Conservation (phyloP, 2,797 vertebrate species). For the Limnodromus scolopaceus region DNA sequence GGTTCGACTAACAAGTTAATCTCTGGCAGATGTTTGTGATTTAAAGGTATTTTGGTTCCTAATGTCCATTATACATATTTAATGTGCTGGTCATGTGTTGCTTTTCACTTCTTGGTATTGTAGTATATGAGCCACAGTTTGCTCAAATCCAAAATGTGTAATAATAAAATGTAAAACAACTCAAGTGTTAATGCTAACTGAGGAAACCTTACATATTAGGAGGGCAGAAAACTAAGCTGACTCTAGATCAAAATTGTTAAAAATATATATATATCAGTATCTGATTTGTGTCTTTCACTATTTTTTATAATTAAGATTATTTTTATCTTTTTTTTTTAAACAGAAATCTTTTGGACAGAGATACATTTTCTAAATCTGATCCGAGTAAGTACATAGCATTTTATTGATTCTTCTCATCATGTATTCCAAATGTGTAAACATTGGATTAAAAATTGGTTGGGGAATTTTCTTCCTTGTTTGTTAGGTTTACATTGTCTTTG, state of each 20-base stretch:
- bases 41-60: neutral
- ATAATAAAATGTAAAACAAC: neutral
- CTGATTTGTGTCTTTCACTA: neutral
- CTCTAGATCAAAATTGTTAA: neutral
- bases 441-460: neutral
- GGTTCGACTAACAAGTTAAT: neutral
- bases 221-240: neutral
- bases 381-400: constrained; percentile 88
- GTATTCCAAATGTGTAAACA: neutral
- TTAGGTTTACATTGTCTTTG: neutral
- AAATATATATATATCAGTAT: accelerated
- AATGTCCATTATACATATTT: neutral
- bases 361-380: constrained; percentile 99
- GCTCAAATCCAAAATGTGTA: neutral
- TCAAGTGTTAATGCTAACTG: neutral
- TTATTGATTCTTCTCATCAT: neutral
- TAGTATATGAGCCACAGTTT: neutral
- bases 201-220: neutral
- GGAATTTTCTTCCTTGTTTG: neutral
- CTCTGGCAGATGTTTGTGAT: neutral
- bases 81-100: neutral
- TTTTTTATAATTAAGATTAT: neutral
- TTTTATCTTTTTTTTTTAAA: constrained; percentile 58
- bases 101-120: neutral
- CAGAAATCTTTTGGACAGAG: constrained; percentile 97